Percentiles rank a stretch among this genome's conserved stretches.
Conservation (phyloP, 2,113 vertebrate genomes). For the Corydoras sp. region DNA sequence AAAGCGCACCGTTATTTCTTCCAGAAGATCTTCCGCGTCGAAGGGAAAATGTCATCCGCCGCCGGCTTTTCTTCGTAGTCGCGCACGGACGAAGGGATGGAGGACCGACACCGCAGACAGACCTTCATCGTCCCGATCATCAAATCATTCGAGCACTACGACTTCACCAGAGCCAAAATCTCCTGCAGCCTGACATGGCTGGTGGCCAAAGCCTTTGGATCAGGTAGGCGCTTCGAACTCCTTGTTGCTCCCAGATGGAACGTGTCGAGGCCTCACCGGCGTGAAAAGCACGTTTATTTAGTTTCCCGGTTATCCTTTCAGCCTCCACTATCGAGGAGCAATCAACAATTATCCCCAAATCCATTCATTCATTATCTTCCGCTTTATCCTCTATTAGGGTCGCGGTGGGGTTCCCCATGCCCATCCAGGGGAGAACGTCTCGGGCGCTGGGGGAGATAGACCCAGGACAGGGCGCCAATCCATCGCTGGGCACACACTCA, state of each 20-base stretch:
- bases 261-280: background rate
- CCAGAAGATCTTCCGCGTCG: slow-evolving; percentile 51
- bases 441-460: no score
- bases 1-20: slow-evolving; percentile 19
- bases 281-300: background rate
- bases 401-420: no score
- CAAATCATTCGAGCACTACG: slow-evolving; percentile 92
- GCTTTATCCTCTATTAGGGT: no score
- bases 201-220: slow-evolving; percentile 95
- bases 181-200: slow-evolving; percentile 95
- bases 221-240: slow-evolving; percentile 74
- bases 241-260: background rate
- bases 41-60: slow-evolving; percentile 57
- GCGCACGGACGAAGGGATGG: slow-evolving; percentile 68
- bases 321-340: no score
- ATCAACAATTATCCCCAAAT: no score
- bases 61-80: slow-evolving; percentile 47
- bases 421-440: no score
- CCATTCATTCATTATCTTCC: no score
- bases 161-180: slow-evolving; percentile 89
- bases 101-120: slow-evolving; percentile 77
- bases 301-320: background rate
- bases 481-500: no score
- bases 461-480: no score
- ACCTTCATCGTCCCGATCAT: slow-evolving; percentile 93